Evolutionary conservation across 92 coral and sea anemone species (phyloP).

Genomic region (Phenganax marumi): DNA sequence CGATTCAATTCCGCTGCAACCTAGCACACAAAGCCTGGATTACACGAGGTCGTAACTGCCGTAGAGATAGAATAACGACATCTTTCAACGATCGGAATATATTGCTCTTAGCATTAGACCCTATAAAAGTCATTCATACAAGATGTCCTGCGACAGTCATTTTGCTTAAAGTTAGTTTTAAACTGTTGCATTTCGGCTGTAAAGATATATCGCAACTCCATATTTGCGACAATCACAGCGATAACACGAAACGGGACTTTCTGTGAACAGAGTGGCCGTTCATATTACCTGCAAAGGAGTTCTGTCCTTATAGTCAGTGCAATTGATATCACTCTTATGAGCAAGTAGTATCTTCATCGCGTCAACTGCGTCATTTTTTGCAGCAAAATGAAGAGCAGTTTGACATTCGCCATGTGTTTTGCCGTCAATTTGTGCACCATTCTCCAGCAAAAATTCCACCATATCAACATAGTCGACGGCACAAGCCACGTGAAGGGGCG

Average conservation of each 20-base stretch:
- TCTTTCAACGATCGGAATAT: too few species aligned
- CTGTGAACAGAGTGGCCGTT: background rate
- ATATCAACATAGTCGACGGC: slow-evolving; percentile 40
- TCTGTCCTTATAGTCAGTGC: slow-evolving; percentile 28
- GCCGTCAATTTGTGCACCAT: slow-evolving; percentile 14
- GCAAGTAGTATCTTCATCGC: slow-evolving; percentile 35
- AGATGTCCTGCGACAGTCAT: too few species aligned
- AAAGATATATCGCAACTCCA: too few species aligned
- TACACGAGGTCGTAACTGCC: background rate
- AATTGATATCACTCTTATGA: slow-evolving; percentile 20
- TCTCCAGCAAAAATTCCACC: slow-evolving; percentile 29
- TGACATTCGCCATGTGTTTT: slow-evolving; percentile 35
- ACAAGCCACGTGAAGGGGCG: slow-evolving; percentile 30
- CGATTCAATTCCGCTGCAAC: slow-evolving; percentile 43
- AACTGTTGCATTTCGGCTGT: background rate
- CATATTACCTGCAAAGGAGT: slow-evolving; percentile 39
- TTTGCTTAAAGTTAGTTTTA: too few species aligned
- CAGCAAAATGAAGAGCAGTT: slow-evolving; percentile 38
- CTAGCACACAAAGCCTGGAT: background rate
- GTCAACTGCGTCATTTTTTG: slow-evolving; percentile 27
- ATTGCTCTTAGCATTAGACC: too few species aligned
- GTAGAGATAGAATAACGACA: background rate
- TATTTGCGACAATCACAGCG: too few species aligned
- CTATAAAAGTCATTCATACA: background rate
- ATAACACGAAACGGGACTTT: too few species aligned